Conservation (phyloP, 37 sponge, comb jelly and placozoan genomes). For the Agelas oroides region DNA sequence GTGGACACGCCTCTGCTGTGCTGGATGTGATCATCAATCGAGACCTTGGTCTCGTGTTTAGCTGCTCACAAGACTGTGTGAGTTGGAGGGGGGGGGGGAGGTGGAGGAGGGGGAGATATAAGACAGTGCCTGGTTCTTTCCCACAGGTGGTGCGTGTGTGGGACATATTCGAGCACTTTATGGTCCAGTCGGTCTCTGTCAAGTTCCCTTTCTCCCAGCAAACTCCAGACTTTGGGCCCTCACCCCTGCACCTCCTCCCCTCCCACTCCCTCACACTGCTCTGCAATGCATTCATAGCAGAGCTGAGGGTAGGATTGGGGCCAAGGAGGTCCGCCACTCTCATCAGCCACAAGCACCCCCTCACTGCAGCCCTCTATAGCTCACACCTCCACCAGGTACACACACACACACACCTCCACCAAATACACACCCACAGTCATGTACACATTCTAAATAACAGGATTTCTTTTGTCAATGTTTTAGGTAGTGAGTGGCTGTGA, state of each 20-base stretch:
- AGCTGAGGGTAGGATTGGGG: slow-evolving; percentile 38
- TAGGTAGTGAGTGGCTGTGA: slow-evolving; percentile 93
- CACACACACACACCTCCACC: no score
- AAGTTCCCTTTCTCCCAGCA: slow-evolving; percentile 89
- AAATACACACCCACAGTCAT: no score
- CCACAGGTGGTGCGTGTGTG: slow-evolving; percentile 77
- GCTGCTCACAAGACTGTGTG: slow-evolving; percentile 86
- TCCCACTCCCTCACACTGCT: slow-evolving; percentile 52
- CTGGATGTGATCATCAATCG: slow-evolving; percentile 78
- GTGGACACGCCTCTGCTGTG: slow-evolving; percentile 75
- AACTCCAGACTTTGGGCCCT: slow-evolving; percentile 80
- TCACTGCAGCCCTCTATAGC: slow-evolving; percentile 65
- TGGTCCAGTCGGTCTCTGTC: slow-evolving; percentile 78
- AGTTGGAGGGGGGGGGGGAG: slow-evolving; percentile 8
- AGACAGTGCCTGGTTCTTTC: background rate
- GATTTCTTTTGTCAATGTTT: background rate
- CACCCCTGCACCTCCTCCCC: slow-evolving; percentile 33
- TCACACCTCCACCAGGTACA: slow-evolving; percentile 57
- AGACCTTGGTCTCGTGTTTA: slow-evolving; percentile 66
- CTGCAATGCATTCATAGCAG: slow-evolving; percentile 86
- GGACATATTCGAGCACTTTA: slow-evolving; percentile 83
- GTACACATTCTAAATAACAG: no score
- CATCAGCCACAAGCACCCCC: slow-evolving; percentile 49
- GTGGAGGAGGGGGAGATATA: background rate
- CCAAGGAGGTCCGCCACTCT: background rate